phyloP scores from a whole-genome alignment of 2,113 vertebrate genomes.

The Hemiprocne comata region DNA sequence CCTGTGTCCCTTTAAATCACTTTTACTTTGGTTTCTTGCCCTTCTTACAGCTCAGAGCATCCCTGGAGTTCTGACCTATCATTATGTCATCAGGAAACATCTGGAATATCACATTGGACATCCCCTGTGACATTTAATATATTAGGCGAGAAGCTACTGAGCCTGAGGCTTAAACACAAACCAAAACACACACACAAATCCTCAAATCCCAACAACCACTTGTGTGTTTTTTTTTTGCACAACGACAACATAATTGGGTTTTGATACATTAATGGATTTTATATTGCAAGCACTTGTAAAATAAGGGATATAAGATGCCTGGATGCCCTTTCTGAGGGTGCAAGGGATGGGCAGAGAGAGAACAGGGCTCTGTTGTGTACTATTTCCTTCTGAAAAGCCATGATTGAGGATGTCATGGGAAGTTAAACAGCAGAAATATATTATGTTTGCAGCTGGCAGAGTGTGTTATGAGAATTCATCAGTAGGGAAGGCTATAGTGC shows the following conservation, averaged over 20 bases:
- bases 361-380: background rate
- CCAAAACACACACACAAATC: background rate
- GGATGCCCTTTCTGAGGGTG: background rate
- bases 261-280: background rate
- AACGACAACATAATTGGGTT: rapidly evolving
- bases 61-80: background rate
- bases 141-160: background rate
- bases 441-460: background rate
- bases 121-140: background rate
- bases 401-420: background rate
- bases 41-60: background rate
- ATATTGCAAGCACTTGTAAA: background rate
- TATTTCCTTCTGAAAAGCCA: background rate
- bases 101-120: background rate
- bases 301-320: rapidly evolving
- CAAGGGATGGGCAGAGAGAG: background rate
- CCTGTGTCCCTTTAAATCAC: background rate
- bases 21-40: background rate
- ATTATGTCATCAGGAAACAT: background rate
- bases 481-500: background rate
- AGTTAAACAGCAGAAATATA: background rate
- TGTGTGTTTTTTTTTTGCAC: background rate
- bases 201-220: background rate
- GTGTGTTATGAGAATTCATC: background rate
- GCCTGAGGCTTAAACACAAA: background rate